phyloP scores from a whole-genome alignment of 2,888 invertebrate genomes.

The Scrobipalpa costella region DNA sequence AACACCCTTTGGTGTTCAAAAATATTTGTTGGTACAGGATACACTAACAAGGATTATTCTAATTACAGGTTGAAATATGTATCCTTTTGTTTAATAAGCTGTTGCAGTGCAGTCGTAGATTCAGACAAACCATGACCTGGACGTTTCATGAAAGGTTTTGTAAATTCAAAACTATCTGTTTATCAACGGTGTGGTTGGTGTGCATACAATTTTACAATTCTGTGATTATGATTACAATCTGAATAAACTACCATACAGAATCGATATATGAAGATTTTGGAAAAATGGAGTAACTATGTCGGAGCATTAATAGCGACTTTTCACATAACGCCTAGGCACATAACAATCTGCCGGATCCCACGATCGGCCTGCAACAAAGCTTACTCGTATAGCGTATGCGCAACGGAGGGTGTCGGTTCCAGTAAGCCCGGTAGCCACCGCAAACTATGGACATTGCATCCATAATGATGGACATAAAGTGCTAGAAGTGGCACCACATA shows the following conservation, averaged over 20 bases:
- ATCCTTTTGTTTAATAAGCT: neutral
- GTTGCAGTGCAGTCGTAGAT: neutral
- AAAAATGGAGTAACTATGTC: too few relatives aligned
- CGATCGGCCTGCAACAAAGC: neutral
- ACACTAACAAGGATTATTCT: constrained; percentile 3
- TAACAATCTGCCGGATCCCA: neutral
- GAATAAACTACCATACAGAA: too few relatives aligned
- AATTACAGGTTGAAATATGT: constrained; percentile 1
- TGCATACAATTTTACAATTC: too few relatives aligned
- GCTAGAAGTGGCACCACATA: neutral
- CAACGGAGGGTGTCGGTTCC: constrained; percentile 2
- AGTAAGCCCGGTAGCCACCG: constrained; percentile 37
- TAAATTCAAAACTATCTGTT: too few relatives aligned
- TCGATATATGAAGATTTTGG: too few relatives aligned
- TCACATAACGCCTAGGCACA: neutral
- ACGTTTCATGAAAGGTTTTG: too few relatives aligned
- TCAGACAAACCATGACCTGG: neutral
- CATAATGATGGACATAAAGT: neutral
- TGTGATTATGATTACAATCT: too few relatives aligned
- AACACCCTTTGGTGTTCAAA: neutral
- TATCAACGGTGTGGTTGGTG: too few relatives aligned
- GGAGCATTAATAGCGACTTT: too few relatives aligned
- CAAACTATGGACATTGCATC: constrained; percentile 13
- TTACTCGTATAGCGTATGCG: neutral
- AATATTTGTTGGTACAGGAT: neutral